Percentiles rank a stretch among this genome's conserved stretches.
phyloP scores from a whole-genome alignment of 2,113 vertebrate genomes.

The Albula goreensis region DNA sequence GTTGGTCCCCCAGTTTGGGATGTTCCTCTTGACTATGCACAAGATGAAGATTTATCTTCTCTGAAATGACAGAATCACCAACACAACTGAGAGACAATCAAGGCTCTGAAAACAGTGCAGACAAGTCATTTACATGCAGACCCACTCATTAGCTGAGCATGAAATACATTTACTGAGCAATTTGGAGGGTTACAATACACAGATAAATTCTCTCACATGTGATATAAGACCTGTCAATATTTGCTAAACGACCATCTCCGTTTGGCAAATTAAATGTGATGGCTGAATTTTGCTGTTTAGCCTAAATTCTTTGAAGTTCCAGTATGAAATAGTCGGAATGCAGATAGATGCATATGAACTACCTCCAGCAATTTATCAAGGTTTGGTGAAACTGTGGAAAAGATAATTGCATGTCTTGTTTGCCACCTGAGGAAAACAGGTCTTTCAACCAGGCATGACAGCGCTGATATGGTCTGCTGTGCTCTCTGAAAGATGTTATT shows the following conservation, averaged over 20 bases:
- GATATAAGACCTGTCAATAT: too few relatives aligned
- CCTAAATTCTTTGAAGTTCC: too few relatives aligned
- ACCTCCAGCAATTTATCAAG: not conserved
- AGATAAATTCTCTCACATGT: too few relatives aligned
- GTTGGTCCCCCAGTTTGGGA: not conserved
- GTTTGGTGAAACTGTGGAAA: too few relatives aligned
- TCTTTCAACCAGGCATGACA: not conserved
- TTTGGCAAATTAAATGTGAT: too few relatives aligned
- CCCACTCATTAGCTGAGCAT: too few relatives aligned
- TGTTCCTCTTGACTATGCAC: not conserved
- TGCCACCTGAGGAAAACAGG: not conserved
- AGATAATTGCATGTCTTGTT: not conserved
- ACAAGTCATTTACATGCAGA: not conserved
- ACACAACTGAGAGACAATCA: not conserved
- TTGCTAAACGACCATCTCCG: too few relatives aligned
- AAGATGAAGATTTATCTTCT: not conserved
- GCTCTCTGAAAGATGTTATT: too few relatives aligned
- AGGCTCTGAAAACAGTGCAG: not conserved
- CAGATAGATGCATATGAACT: not conserved
- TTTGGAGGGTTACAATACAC: too few relatives aligned
- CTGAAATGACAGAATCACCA: not conserved
- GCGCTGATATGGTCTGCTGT: not conserved
- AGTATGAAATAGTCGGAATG: too few relatives aligned
- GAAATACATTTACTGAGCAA: too few relatives aligned
- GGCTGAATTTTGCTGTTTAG: too few relatives aligned